A percentile compares a stretch with the other conserved stretches of the same genome.
phyloP scores from a whole-genome alignment of 1,140 invertebrate species.

The Drosophila ambigua region DNA sequence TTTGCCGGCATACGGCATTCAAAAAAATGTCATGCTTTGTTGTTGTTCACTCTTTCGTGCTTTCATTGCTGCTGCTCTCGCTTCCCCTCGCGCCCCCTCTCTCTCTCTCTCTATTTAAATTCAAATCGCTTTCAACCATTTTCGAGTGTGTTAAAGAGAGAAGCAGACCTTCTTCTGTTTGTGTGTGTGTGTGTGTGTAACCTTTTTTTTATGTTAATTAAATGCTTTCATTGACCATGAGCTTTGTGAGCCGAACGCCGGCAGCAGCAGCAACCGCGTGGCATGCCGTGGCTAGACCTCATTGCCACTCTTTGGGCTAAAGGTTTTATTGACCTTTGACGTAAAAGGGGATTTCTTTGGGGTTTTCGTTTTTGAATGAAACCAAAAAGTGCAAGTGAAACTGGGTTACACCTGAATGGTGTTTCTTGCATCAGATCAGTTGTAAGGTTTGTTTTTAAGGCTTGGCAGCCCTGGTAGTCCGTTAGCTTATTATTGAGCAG shows the following conservation, averaged over 20 bases:
- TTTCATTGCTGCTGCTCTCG: constrained; percentile 25
- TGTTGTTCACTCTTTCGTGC: constrained; percentile 27
- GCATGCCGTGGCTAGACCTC: constrained; percentile 46
- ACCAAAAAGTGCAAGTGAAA: constrained; percentile 29
- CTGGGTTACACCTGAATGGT: too few species aligned
- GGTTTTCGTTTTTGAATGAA: constrained; percentile 41
- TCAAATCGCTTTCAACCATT: constrained; percentile 60
- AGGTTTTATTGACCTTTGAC: constrained; percentile 72
- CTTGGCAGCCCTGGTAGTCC: too few species aligned
- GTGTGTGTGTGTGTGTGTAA: constrained; percentile 24
- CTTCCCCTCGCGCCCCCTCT: constrained; percentile 3
- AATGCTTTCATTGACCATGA: constrained; percentile 81
- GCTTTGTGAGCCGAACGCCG: constrained; percentile 28
- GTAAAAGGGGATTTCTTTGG: constrained; percentile 22
- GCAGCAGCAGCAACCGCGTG: constrained; percentile 27
- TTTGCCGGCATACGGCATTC: constrained; percentile 33
- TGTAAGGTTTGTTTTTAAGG: too few species aligned
- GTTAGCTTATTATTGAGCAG: background rate
- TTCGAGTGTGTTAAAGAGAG: constrained; percentile 39
- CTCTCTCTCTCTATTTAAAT: constrained; percentile 56
- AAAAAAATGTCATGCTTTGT: constrained; percentile 9
- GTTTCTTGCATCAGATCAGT: too few species aligned
- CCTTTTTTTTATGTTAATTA: constrained; percentile 71
- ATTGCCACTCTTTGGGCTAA: constrained; percentile 48
- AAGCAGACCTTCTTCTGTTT: background rate